Conservation (phyloP, 2,113 vertebrate species). For the Barnardius zonarius region DNA sequence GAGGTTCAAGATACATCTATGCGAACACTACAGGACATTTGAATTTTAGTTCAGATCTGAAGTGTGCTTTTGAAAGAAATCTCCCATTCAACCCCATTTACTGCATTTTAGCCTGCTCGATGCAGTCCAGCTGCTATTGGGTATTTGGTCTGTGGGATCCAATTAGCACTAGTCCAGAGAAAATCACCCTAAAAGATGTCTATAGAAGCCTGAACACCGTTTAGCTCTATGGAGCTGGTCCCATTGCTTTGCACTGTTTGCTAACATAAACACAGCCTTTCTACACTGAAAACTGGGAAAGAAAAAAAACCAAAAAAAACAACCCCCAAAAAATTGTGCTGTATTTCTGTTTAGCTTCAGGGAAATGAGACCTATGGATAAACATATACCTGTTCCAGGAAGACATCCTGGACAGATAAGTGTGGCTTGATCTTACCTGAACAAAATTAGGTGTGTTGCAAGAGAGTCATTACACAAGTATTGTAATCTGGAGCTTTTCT, state of each 20-base stretch:
- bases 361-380: neutral
- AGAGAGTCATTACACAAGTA: neutral
- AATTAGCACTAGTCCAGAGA: neutral
- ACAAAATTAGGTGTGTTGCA: constrained; percentile 13
- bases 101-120: neutral
- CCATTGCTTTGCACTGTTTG: neutral
- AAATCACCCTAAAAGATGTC: neutral
- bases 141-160: neutral
- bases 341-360: neutral
- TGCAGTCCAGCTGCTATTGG: neutral
- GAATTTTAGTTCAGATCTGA: neutral
- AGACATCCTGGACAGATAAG: neutral
- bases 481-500: neutral
- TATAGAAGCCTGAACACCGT: neutral
- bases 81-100: neutral
- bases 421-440: constrained; percentile 9
- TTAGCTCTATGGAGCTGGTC: neutral
- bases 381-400: neutral
- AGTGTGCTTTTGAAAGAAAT: neutral
- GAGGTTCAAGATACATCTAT: neutral
- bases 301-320: neutral
- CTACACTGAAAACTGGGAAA: neutral
- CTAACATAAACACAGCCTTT: neutral
- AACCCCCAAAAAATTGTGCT: neutral
- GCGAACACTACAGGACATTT: neutral